phyloP scores from a whole-genome alignment of 92 coral and sea anemone species.

The Phenganax subtilis region DNA sequence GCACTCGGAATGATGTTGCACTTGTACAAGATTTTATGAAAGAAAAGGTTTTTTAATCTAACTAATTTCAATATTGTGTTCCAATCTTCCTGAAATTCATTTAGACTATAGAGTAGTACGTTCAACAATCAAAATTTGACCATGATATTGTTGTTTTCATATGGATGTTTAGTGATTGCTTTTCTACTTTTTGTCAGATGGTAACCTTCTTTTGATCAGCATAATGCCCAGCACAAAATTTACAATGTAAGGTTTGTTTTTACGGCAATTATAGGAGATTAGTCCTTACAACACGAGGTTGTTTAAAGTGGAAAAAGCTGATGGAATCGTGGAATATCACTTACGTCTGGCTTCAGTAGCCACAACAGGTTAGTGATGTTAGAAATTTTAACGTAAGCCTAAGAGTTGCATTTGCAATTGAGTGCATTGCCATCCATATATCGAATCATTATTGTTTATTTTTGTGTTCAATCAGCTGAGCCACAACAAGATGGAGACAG shows the following conservation, averaged over 20 bases:
- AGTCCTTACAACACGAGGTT: slow-evolving; percentile 85
- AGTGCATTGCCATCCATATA: not conserved
- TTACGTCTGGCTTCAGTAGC: slow-evolving; percentile 77
- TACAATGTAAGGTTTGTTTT: not conserved
- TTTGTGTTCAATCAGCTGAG: slow-evolving; percentile 44
- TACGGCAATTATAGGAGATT: slow-evolving; percentile 51
- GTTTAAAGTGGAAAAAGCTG: slow-evolving; percentile 55
- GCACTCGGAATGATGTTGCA: slow-evolving; percentile 75
- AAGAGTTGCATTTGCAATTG: not conserved
- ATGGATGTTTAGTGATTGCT: too few species aligned
- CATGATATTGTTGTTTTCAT: too few species aligned
- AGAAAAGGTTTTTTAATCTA: slow-evolving; percentile 62
- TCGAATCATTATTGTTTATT: not conserved
- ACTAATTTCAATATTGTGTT: not conserved
- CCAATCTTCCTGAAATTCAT: not conserved
- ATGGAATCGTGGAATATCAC: slow-evolving; percentile 60
- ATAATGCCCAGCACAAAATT: not conserved
- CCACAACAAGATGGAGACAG: slow-evolving; percentile 52
- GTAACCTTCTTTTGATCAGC: not conserved
- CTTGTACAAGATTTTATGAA: slow-evolving; percentile 88
- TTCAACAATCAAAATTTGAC: too few species aligned
- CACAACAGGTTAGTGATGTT: slow-evolving; percentile 56
- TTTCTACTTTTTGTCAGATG: too few species aligned
- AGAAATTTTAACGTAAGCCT: not conserved
- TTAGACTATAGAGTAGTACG: too few species aligned